phyloP scores from a whole-genome alignment of 2,113 vertebrate genomes.

The Muscicapa adusta region DNA sequence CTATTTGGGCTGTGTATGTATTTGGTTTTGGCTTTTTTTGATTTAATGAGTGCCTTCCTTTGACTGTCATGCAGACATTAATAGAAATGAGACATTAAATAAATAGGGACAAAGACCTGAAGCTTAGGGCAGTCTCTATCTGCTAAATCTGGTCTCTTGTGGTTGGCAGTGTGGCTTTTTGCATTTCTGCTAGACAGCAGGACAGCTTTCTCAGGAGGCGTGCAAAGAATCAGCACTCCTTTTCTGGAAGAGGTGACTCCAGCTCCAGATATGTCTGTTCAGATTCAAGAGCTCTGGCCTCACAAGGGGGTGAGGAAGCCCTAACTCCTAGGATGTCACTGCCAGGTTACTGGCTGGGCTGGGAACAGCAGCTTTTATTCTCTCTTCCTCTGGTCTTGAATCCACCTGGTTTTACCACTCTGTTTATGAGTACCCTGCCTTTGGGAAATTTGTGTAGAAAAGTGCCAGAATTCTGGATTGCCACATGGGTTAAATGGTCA shows the following conservation, averaged over 20 bases:
- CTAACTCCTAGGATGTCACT: background rate
- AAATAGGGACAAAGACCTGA: background rate
- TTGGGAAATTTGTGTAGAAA: background rate
- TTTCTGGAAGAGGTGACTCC: background rate
- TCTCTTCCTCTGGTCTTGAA: background rate
- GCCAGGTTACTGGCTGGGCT: background rate
- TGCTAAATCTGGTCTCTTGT: fast-evolving
- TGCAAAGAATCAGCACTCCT: background rate
- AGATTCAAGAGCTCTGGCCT: background rate
- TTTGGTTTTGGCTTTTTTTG: background rate
- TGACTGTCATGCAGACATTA: background rate
- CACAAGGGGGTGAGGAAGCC: background rate
- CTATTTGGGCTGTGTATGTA: fast-evolving
- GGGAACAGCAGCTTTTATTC: background rate
- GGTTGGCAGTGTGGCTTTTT: background rate
- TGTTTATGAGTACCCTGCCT: background rate
- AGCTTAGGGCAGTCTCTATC: background rate
- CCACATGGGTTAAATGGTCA: background rate
- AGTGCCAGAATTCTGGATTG: background rate
- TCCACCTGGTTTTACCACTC: background rate
- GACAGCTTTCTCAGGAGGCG: background rate
- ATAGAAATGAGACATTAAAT: background rate
- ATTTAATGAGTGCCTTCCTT: background rate
- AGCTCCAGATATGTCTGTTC: background rate
- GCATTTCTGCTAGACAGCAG: background rate